Conservation (phyloP, 1,140 invertebrate species). For the Drosophila leontia region DNA sequence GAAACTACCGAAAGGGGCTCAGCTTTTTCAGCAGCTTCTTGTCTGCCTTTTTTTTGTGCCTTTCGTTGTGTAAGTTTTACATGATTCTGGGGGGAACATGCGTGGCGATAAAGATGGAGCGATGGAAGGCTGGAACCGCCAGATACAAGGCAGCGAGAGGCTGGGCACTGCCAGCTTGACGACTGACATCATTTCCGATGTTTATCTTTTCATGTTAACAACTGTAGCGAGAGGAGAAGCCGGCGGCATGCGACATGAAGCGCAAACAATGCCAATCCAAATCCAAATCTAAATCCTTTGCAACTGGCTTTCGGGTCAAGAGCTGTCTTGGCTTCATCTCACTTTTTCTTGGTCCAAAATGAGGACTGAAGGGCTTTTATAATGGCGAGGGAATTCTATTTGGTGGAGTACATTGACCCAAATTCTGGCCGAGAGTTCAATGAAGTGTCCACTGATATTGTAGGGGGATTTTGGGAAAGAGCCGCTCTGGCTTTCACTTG, state of each 20-base stretch:
- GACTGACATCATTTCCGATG: conserved; percentile 83
- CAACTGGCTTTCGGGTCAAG: conserved; percentile 44
- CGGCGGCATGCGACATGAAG: conserved; percentile 38
- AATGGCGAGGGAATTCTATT: conserved; percentile 16
- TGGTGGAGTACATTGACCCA: conserved; percentile 25
- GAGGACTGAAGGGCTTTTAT: background rate
- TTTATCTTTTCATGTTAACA: conserved; percentile 82
- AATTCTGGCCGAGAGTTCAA: conserved; percentile 23
- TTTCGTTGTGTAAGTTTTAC: conserved; percentile 39
- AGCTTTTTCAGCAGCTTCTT: conserved; percentile 52
- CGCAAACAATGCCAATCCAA: conserved; percentile 39
- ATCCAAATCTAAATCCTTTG: conserved; percentile 19
- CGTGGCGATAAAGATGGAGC: conserved; percentile 25
- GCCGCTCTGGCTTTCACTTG: conserved; percentile 69
- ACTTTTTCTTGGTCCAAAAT: conserved; percentile 28
- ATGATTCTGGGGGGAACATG: conserved; percentile 35
- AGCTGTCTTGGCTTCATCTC: conserved; percentile 12
- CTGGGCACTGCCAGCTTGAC: conserved; percentile 58
- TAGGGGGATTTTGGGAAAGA: conserved; percentile 22
- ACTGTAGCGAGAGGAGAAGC: conserved; percentile 34
- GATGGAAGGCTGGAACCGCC: background rate
- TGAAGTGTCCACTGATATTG: conserved; percentile 6
- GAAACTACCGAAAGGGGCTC: conserved; percentile 48
- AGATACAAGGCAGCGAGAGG: conserved; percentile 28
- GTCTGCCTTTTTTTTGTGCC: conserved; percentile 37